These are phyloP conservation scores for Halcyon malimbica DNA, from an alignment of 2,113 vertebrate species.

Conservation along the genomic window DNA sequence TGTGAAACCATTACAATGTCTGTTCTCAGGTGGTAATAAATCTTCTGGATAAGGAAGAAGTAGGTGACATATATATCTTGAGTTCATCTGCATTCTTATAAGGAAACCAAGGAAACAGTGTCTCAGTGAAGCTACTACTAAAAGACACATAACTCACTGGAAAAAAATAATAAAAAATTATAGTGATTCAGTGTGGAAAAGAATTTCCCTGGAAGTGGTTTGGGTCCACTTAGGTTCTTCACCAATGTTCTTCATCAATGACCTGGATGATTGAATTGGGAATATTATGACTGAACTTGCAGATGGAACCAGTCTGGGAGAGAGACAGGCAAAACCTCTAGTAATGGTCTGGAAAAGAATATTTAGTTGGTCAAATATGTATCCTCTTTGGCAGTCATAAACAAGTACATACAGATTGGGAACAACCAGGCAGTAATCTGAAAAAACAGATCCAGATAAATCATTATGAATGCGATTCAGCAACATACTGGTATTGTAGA, in stretches of 20 bases:
- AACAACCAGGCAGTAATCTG: not conserved
- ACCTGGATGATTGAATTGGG: not conserved
- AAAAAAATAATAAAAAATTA: not conserved
- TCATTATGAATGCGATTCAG: not conserved
- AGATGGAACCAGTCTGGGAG: not conserved
- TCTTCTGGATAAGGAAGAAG: not conserved
- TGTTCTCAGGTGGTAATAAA: not conserved
- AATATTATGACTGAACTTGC: not conserved
- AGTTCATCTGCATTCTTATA: not conserved
- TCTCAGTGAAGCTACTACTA: not conserved
- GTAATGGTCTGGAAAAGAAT: not conserved
- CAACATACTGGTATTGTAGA: not conserved
- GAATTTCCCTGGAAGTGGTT: not conserved
- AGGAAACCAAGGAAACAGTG: not conserved
- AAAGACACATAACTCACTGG: not conserved
- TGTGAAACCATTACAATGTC: not conserved
- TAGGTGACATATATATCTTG: not conserved
- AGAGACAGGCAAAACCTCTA: not conserved
- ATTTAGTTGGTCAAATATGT: rapidly evolving
- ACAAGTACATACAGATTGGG: not conserved
- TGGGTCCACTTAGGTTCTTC: not conserved
- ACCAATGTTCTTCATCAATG: not conserved
- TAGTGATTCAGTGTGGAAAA: not conserved
- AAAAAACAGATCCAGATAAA: not conserved
- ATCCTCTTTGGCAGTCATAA: not conserved